Percentiles rank a stretch among this genome's conserved stretches.
Evolutionary conservation across 2,888 invertebrate species (phyloP).

Genomic region (Sipha maydis): DNA sequence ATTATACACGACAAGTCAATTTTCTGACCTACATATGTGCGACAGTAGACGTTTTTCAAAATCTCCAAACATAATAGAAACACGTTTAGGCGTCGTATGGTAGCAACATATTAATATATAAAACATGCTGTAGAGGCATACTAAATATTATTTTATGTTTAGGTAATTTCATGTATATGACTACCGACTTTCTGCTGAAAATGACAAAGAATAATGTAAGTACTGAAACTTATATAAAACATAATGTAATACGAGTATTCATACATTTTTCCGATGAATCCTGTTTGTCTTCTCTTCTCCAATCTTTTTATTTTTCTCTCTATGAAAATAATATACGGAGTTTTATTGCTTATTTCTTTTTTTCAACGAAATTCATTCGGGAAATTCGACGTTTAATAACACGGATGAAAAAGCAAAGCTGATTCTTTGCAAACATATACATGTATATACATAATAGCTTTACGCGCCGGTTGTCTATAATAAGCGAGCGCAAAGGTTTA

Average conservation of each 20-base stretch:
- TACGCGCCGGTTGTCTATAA: not conserved
- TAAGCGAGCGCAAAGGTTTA: not conserved
- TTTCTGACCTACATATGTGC: constrained; percentile 55
- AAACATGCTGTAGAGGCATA: not conserved
- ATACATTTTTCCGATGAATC: not conserved
- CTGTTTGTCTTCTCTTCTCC: not conserved
- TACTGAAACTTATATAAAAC: too few species aligned
- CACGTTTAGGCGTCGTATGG: constrained; percentile 27
- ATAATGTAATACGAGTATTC: too few species aligned
- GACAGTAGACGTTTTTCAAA: constrained; percentile 23
- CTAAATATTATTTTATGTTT: not conserved
- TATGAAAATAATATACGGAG: not conserved
- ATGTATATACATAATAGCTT: not conserved
- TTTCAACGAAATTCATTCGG: constrained; percentile 22
- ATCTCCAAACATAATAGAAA: constrained; percentile 32
- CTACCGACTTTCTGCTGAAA: not conserved
- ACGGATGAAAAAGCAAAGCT: constrained; percentile 56
- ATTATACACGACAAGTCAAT: constrained; percentile 39
- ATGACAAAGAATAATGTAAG: constrained; percentile 1
- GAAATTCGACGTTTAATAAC: constrained; percentile 38
- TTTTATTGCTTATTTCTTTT: constrained; percentile 11
- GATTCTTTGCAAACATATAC: not conserved
- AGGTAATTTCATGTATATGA: not conserved
- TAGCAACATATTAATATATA: not conserved
- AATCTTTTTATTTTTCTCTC: not conserved